A percentile compares a stretch with the other conserved stretches of the same genome.
These are phyloP conservation scores for cattle (Bos taurus) DNA, from an alignment of 2,113 vertebrate genomes.

Conservation along the genomic window ARS-UCD2.0 NC_037336.1:101969501-101970000, in stretches of 20 bases:
- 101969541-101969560: rapidly evolving
- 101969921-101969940: neutral
- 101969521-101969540: rapidly evolving
- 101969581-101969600: rapidly evolving
- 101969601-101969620: rapidly evolving
- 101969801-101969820: neutral
- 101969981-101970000: neutral
- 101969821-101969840: neutral
- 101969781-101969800: neutral
- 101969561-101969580: rapidly evolving
- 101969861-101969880: too few relatives aligned
- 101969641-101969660: rapidly evolving
- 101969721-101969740: rapidly evolving
- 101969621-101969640: rapidly evolving
- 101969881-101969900: neutral
- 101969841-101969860: neutral
- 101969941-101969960: neutral
- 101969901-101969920: neutral
- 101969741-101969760: rapidly evolving
- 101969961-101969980: neutral
- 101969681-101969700: neutral
- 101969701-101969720: rapidly evolving
- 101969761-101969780: rapidly evolving
- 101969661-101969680: rapidly evolving
- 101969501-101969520: neutral